Conservation (phyloP, 2,113 vertebrate genomes). For the Alaudala cheleensis region DNA sequence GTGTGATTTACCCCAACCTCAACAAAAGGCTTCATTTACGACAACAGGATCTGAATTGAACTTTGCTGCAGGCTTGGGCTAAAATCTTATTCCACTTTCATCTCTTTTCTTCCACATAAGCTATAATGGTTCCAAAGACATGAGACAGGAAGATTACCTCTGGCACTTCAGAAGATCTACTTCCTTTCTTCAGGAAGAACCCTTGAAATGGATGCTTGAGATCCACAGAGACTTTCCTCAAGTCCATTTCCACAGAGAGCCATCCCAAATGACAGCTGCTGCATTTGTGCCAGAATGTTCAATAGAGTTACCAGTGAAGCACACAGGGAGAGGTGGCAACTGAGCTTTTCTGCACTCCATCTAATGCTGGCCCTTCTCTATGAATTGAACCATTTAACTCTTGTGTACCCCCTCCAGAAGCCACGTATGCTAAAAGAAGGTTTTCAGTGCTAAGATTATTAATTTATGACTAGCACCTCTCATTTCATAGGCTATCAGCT, state of each 20-base stretch:
- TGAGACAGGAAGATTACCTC: background rate
- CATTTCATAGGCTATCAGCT: background rate
- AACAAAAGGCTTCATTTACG: background rate
- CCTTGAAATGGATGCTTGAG: background rate
- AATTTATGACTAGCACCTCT: background rate
- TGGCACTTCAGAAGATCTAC: background rate
- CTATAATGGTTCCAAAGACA: background rate
- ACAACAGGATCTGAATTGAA: background rate
- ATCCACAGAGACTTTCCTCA: background rate
- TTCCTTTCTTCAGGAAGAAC: background rate
- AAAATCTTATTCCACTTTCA: background rate
- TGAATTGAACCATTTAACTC: background rate
- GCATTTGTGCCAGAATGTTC: background rate
- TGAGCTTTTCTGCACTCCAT: background rate
- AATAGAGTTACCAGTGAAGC: background rate
- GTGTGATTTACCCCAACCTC: background rate
- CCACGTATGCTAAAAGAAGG: background rate
- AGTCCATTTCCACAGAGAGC: rapidly evolving
- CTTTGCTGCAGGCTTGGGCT: background rate
- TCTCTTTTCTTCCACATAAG: background rate
- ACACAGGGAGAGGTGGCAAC: background rate
- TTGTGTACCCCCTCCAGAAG: background rate
- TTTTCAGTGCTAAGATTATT: background rate
- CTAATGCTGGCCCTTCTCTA: background rate
- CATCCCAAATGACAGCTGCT: background rate